Evolutionary conservation across 2,113 vertebrate genomes (phyloP), one percentile per base, ranked within the genome.

Genomic region (Capreolus pygargus): DNA sequence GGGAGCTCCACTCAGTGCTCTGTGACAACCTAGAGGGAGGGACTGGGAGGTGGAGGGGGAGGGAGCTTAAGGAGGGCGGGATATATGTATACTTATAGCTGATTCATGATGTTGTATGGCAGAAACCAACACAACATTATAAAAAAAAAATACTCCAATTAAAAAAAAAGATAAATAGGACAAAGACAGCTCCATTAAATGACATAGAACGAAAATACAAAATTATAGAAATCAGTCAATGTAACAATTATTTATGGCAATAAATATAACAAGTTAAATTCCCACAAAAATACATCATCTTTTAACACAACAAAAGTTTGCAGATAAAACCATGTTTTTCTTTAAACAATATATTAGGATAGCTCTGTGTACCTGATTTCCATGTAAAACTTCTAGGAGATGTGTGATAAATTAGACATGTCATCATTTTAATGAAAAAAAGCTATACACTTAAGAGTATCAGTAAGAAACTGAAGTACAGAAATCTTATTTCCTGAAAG

Each of bases 361-460:
- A 94, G 47, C 39, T 96, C 50, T 79, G 9, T 96, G 81, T 96
- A 70, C 89, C 76, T 95, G 96, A 97, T 97, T 94, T 89, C 23
- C 86, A 85, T 55, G 91, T 91, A 94, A 94, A 97, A 64, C 93
- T 78, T 89, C 78, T 50, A 54, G 45, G 82, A 64, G 9, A 70
- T 94, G 21, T 76, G 8, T 85, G 95, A 92, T 96, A 96, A 86
- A 94, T 93, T 86, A 91, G 91, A 94, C 86, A 93, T 89, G 57
- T 6, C 64, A 93, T 84, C 28, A 79, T 47, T 86, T 91, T 81
- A 79, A 89, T 89, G 23, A 74, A 97, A 79, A 81, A 91, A 33
- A 33, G 33, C 14, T 52, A 47, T 45, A 83, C 70, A 7, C 11
- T 57, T 91, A 60, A 60, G 39, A 78, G 17, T 43, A 81, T 94